These are phyloP conservation scores for Lithophane ornitopus DNA, from an alignment of 2,888 invertebrate genomes.

Conservation along the genomic window DNA sequence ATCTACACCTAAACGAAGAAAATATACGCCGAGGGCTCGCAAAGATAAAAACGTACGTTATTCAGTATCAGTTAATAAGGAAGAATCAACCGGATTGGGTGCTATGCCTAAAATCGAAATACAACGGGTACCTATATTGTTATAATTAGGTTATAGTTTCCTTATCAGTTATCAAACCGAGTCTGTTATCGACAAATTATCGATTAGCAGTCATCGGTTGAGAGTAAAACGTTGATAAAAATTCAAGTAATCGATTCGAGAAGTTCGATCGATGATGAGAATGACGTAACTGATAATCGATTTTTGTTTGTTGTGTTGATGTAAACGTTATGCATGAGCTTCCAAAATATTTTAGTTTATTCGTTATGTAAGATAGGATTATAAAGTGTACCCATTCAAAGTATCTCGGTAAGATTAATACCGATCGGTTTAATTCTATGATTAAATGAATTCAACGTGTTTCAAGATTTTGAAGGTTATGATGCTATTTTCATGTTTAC, in stretches of 20 bases:
- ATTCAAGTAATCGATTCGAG: slow-evolving; percentile 54
- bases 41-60: slow-evolving; percentile 85
- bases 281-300: slow-evolving; percentile 56
- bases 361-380: neutral
- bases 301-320: slow-evolving; percentile 43
- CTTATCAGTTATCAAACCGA: slow-evolving; percentile 62
- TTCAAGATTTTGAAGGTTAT: slow-evolving; percentile 42
- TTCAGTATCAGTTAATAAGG: slow-evolving; percentile 82
- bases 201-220: slow-evolving; percentile 52
- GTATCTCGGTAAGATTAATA: slow-evolving; percentile 21
- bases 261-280: slow-evolving; percentile 56
- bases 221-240: slow-evolving; percentile 40
- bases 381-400: neutral
- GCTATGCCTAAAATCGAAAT: slow-evolving; percentile 84
- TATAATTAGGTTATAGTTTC: slow-evolving; percentile 69
- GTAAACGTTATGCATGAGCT: slow-evolving; percentile 33
- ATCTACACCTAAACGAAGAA: slow-evolving; percentile 76
- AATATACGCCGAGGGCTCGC: slow-evolving; percentile 75
- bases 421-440: neutral
- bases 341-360: slow-evolving; percentile 6
- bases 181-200: slow-evolving; percentile 43
- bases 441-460: slow-evolving; percentile 9
- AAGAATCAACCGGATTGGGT: slow-evolving; percentile 69
- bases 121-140: slow-evolving; percentile 82
- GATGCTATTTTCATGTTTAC: slow-evolving; percentile 55